A percentile compares a stretch with the other conserved stretches of the same genome.
Conservation (phyloP, 2,113 vertebrate species). For the Petaurus breviceps region DNA sequence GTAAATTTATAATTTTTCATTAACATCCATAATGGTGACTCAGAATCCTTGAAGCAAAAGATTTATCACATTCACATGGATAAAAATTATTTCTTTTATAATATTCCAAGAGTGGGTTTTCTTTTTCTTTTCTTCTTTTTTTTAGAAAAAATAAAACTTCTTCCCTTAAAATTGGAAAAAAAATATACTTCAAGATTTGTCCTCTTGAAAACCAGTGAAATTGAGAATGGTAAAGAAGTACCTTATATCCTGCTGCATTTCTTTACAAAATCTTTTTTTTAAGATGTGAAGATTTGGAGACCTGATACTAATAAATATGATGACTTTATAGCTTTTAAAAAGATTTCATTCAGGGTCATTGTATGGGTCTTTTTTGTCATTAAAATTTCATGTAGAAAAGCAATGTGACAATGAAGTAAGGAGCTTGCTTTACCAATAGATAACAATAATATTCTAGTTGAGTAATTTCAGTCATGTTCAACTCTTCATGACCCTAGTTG, state of each 20-base stretch:
- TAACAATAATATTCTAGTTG: neutral
- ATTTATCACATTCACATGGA: neutral
- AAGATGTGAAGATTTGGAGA: neutral
- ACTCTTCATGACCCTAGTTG: too few relatives aligned
- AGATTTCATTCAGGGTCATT: too few relatives aligned
- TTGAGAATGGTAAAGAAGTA: too few relatives aligned
- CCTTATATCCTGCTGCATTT: neutral
- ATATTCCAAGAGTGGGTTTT: neutral
- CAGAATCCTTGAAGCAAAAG: neutral
- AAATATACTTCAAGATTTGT: neutral
- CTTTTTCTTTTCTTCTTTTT: too few relatives aligned
- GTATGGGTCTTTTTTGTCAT: neutral
- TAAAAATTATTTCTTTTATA: neutral
- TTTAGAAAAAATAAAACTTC: neutral
- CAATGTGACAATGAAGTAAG: neutral
- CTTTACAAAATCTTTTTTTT: neutral
- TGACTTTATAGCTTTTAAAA: neutral
- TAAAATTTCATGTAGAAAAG: neutral
- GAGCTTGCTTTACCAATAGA: neutral
- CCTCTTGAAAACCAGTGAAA: too few relatives aligned
- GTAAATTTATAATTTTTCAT: neutral
- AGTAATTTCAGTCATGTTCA: too few relatives aligned
- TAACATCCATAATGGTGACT: neutral
- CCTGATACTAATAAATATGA: neutral
- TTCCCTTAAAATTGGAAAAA: neutral